Conservation (phyloP, 2,888 invertebrate genomes). For the Pristionchus maxplancki region DNA sequence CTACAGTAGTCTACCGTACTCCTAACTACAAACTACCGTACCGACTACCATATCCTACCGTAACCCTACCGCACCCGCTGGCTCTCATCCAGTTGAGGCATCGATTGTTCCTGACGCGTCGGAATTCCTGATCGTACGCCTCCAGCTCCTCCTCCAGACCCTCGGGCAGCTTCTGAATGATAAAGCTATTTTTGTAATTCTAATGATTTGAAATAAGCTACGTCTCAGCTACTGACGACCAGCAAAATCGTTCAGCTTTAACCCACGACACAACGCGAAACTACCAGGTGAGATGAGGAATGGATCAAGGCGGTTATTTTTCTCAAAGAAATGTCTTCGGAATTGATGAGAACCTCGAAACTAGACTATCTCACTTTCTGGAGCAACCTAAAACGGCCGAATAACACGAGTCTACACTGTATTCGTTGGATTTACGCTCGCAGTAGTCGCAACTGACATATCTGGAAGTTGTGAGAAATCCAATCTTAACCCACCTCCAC, state of each 20-base stretch:
- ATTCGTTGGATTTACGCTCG: no score
- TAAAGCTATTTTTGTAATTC: not conserved
- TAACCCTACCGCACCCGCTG: constrained; percentile 56
- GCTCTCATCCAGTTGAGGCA: constrained; percentile 63
- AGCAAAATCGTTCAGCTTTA: no score
- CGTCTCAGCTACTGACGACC: no score
- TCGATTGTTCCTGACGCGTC: constrained; percentile 57
- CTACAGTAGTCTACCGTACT: not conserved
- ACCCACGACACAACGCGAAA: not conserved
- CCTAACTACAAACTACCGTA: no score
- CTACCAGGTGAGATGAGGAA: not conserved
- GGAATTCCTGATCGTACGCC: constrained; percentile 54
- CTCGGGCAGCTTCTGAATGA: constrained; percentile 55
- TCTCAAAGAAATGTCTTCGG: no score
- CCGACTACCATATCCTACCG: not conserved
- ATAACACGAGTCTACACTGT: no score
- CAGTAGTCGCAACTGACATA: no score
- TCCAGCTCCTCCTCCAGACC: constrained; percentile 58
- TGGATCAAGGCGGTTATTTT: no score
- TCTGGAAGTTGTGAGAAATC: no score
- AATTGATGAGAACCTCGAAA: no score
- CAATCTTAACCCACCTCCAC: not conserved
- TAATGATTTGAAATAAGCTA: not conserved
- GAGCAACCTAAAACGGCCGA: not conserved
- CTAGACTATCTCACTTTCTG: not conserved